phyloP scores from a whole-genome alignment of 2,797 vertebrate genomes.

The Tenualosa thibaudeaui region DNA sequence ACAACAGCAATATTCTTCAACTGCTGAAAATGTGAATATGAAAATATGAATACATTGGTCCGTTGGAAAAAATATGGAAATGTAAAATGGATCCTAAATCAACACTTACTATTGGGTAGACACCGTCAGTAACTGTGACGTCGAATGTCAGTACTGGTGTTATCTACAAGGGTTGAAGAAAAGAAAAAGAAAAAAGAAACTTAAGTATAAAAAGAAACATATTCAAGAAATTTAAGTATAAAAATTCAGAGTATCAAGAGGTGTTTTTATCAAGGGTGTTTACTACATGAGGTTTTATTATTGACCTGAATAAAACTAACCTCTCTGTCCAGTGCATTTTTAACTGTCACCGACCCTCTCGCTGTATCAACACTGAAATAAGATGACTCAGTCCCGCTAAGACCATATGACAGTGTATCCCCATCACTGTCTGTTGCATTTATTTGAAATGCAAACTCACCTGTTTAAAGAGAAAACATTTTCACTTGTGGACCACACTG shows the following conservation, averaged over 20 bases:
- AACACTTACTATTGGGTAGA: slow-evolving; percentile 32
- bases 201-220: no score
- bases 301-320: slow-evolving; percentile 60
- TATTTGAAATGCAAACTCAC: slow-evolving; percentile 68
- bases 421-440: slow-evolving; percentile 59
- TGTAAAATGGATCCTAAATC: background rate
- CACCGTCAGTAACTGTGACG: slow-evolving; percentile 29
- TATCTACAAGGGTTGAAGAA: slow-evolving; percentile 53
- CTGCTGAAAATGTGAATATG: slow-evolving; percentile 49
- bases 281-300: background rate
- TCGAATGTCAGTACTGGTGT: rapidly evolving
- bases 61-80: background rate
- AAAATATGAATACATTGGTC: background rate
- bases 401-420: slow-evolving; percentile 63
- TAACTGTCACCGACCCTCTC: slow-evolving; percentile 65
- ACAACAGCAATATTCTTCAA: slow-evolving; percentile 5
- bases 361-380: slow-evolving; percentile 44
- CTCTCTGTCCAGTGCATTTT: slow-evolving; percentile 71
- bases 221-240: background rate
- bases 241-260: no score
- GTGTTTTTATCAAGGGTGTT: background rate
- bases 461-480: slow-evolving; percentile 61
- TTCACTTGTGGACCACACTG: background rate
- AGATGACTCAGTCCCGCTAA: slow-evolving; percentile 44
- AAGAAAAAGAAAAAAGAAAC: slow-evolving; percentile 9